Conservation (phyloP, 2,888 invertebrate genomes). For the Cistogaster globosa region DNA sequence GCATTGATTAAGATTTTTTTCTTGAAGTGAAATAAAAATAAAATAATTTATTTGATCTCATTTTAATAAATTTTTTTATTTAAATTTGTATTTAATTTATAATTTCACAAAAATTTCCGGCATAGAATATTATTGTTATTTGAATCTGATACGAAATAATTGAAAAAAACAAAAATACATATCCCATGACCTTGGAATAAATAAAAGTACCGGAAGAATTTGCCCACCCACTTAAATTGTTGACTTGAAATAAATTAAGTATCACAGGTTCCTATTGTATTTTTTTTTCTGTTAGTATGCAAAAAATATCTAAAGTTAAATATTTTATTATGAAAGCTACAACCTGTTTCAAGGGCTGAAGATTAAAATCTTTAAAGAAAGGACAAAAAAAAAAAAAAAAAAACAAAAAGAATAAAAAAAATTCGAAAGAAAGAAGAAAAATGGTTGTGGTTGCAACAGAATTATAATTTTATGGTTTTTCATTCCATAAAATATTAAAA, state of each 20-base stretch:
- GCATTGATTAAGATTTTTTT: no score
- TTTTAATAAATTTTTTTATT: no score
- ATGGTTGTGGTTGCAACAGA: conserved; percentile 4
- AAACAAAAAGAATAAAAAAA: conserved; percentile 11
- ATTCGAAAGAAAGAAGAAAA: not conserved
- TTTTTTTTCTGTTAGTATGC: not conserved
- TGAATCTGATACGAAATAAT: not conserved
- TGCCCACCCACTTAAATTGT: conserved; percentile 14
- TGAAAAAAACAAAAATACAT: not conserved
- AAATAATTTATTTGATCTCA: no score
- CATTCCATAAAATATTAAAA: conserved; percentile 56
- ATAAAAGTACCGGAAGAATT: not conserved
- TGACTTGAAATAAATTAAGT: not conserved
- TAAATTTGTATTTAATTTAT: no score
- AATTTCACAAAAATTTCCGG: no score
- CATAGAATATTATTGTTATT: no score
- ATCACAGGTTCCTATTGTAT: not conserved
- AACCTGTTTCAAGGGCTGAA: conserved; percentile 7
- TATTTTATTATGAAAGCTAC: conserved; percentile 7
- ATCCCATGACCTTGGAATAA: conserved; percentile 15
- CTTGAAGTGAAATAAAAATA: no score
- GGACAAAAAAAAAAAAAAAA: not conserved
- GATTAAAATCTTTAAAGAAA: conserved; percentile 45
- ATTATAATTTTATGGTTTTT: conserved; percentile 29
- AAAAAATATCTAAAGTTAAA: conserved; percentile 30